Base-by-base conservation (phyloP, 2,797 vertebrate species). In the Tiaroga cobitis region DNA sequence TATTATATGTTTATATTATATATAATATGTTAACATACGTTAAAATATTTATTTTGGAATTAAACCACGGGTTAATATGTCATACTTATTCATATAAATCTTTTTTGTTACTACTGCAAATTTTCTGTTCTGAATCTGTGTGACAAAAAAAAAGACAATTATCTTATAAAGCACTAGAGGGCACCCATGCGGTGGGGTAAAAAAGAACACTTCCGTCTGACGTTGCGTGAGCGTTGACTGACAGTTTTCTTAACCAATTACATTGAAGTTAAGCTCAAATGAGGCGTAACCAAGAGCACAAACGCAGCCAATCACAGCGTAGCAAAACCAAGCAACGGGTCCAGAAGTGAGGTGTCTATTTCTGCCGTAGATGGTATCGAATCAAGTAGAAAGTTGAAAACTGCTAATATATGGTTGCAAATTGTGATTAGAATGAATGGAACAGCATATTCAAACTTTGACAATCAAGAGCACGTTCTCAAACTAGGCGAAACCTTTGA, bases 401-500 rank as follows among this genome's bases (percentile, higher is more conserved):
- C 13, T 78, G 34, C 13, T 68, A 61, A 88, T 16, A 82, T 77
- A 91, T 73, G 26, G n/a, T 82, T 81, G 43, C 39, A 91, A 92
- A 90, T 81, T 91, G 63, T 77, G 18, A 81, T 88, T 90, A 95
- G 86, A 92, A 99, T 99, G 97, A 98, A 96, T 95, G 97, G 96
- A 54, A 92, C 95, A 1, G 91, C 96, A 43, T 94, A 95, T 34
- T 94, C 96, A 67, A 93, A 95, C 92, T 94, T 97, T 89, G 97
- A 97, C 90, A 96, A 94, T 1, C 97, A 98, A 87, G 97, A 98
- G 87, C 96, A 97, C 39, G 94, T 97, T 89, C 90, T 99, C 82
- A 96, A 97, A 88, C 90, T 99, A 87, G 98, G 98, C 16, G 96
- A 97, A 92, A 99, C 93, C 49, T 99, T 99, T 88, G 97, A 98